Evolutionary conservation across 1,140 invertebrate genomes (phyloP).

Genomic region (Apocrypta bakeri): DNA sequence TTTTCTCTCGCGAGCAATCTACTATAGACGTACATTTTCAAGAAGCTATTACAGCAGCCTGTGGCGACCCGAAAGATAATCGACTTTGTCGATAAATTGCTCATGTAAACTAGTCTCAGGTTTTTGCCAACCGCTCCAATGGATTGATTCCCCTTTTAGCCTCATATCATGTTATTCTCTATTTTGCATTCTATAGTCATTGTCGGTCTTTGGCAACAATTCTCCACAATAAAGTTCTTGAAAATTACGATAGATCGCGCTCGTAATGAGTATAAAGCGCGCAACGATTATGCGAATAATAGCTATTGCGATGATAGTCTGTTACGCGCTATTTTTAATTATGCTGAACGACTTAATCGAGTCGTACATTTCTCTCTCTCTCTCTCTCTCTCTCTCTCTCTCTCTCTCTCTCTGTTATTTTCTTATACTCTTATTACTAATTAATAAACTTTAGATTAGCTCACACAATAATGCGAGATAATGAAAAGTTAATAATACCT

Average conservation of each 20-base stretch:
- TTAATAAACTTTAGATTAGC: background rate
- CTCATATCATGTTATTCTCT: background rate
- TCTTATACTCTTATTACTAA: background rate
- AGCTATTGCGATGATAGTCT: background rate
- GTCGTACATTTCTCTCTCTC: background rate
- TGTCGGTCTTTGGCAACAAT: too few relatives aligned
- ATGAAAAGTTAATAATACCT: background rate
- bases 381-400: background rate
- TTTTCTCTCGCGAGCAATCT: slow-evolving; percentile 2
- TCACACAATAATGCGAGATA: too few relatives aligned
- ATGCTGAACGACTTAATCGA: slow-evolving; percentile 17
- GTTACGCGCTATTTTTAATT: slow-evolving; percentile 30
- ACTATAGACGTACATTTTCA: slow-evolving; percentile 32
- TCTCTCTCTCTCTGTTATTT: too few relatives aligned
- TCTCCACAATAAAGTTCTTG: too few relatives aligned
- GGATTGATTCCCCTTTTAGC: background rate
- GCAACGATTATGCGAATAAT: slow-evolving; percentile 25
- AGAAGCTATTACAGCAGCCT: slow-evolving; percentile 12
- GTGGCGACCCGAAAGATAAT: slow-evolving; percentile 20
- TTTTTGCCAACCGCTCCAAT: slow-evolving; percentile 25
- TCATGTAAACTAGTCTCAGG: background rate
- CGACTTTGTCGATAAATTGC: slow-evolving; percentile 19
- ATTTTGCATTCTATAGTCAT: background rate
- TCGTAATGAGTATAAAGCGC: slow-evolving; percentile 9
- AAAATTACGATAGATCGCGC: too few relatives aligned